Evolutionary conservation across 2,797 vertebrate species (phyloP), one percentile per base, ranked within the genome.

Genomic region (Podarcis siculus): DNA sequence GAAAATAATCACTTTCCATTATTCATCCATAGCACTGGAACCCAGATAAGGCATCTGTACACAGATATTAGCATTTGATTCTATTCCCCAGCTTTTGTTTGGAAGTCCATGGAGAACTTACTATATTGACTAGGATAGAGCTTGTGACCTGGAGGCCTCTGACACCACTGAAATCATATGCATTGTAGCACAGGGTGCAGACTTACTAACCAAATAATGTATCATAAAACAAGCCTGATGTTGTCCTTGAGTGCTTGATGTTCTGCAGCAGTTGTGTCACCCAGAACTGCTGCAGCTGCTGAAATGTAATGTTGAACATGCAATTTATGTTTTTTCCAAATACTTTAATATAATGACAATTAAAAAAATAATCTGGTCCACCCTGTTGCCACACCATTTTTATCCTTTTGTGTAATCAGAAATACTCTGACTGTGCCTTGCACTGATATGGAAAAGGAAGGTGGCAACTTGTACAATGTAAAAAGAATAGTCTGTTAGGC

Each of bases 271-370:
- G 10, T 90, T 13, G 17, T 9, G 27, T 8, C 25, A 15, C 79
- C 86, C n/a, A 61, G 19, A 19, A 61, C 58, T 61, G 9, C 15
- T 32, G 15, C 17, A 3, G 35, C 64, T 80, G 81, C 67, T 58
- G 73, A 10, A 85, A 9, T 15, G 5, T 27, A 89, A 0, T 0
- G 9, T 13, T 49, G 23, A 45, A 37, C 87, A 76, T 35, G 78
- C 55, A 88, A 58, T 87, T 21, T 79, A 79, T n/a, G 77, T 30
- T 1, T 86, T 89, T 90, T 2, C 78, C 49, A 79, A 10, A 79
- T 58, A 23, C 77, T 79, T 79, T 55, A 37, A 69, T 61, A 0
- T n/a, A 64, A 2, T 4, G 86, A 27, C 30, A 76, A 67, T 87
- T 90, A 85, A 89, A 35, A 61, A 27, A 9, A 80, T n/a, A 3